Percentiles rank a stretch among this genome's conserved stretches.
phyloP scores from a whole-genome alignment of 1,140 invertebrate genomes.

The Formica exsecta region DNA sequence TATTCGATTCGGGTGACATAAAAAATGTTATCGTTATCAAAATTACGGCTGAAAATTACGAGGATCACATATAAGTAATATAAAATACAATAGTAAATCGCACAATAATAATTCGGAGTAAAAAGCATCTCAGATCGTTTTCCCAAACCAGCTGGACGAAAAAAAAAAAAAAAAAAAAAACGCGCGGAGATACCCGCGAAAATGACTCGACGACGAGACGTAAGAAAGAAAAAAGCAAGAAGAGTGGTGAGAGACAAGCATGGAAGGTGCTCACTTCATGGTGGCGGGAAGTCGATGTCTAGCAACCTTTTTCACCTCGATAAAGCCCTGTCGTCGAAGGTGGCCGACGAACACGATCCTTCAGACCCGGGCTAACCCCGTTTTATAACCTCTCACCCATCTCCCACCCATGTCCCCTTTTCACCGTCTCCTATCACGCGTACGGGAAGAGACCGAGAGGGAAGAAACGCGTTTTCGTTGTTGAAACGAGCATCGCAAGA shows the following conservation, averaged over 20 bases:
- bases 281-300: constrained; percentile 74
- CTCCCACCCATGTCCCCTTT: constrained; percentile 49
- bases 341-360: constrained; percentile 85
- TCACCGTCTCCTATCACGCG: constrained; percentile 22
- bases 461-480: constrained; percentile 51
- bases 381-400: constrained; percentile 82
- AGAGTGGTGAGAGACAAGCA: background rate
- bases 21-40: constrained; percentile 51
- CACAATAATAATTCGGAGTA: constrained; percentile 52
- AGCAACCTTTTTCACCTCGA: constrained; percentile 82
- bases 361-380: constrained; percentile 83
- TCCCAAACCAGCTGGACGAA: constrained; percentile 15
- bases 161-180: constrained; percentile 37
- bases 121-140: constrained; percentile 25
- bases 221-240: constrained; percentile 41
- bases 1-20: background rate
- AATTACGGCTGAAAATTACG: constrained; percentile 18
- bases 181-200: constrained; percentile 42
- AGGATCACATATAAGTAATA: background rate
- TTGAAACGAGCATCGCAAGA: constrained; percentile 59
- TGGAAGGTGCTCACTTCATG: constrained; percentile 59
- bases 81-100: constrained; percentile 41
- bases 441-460: constrained; percentile 19
- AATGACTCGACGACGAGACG: constrained; percentile 52
- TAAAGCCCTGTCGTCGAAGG: constrained; percentile 81